Percentiles rank a stretch among this genome's conserved stretches.
Conservation (phyloP, 1,140 invertebrate species). For the Apolygus lucorum region DNA sequence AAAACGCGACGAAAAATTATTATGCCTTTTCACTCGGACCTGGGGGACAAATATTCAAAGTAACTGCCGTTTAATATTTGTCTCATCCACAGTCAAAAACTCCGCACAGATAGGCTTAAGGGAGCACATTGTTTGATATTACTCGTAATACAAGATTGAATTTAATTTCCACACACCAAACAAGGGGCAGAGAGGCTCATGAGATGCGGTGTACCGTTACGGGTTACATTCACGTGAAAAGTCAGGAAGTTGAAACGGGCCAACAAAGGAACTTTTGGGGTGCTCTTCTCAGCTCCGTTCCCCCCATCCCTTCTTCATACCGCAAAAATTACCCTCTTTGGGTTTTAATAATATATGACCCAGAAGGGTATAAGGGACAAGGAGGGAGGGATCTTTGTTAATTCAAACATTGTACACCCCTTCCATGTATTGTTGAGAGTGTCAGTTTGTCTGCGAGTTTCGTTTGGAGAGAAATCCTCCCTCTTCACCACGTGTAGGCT, state of each 20-base stretch:
- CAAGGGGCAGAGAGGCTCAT: background rate
- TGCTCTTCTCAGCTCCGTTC: background rate
- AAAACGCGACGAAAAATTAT: no score
- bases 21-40: no score
- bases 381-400: background rate
- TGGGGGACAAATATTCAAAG: no score
- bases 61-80: no score
- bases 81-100: no score
- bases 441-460: no score
- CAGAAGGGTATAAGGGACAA: background rate
- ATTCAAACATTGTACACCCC: background rate
- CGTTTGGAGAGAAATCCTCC: no score
- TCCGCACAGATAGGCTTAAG: no score
- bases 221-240: slow-evolving; percentile 7
- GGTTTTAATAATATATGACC: background rate
- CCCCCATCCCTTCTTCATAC: background rate
- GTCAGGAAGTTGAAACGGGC: slow-evolving; percentile 3
- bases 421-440: background rate
- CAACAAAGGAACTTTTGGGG: slow-evolving; percentile 2
- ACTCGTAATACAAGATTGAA: background rate
- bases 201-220: background rate
- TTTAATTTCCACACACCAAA: background rate
- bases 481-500: no score
- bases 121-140: background rate
- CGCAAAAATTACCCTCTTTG: slow-evolving; percentile 13